A percentile compares a stretch with the other conserved stretches of the same genome.
Evolutionary conservation across 1,140 invertebrate species (phyloP).

Genomic region (Glomeris maerens): DNA sequence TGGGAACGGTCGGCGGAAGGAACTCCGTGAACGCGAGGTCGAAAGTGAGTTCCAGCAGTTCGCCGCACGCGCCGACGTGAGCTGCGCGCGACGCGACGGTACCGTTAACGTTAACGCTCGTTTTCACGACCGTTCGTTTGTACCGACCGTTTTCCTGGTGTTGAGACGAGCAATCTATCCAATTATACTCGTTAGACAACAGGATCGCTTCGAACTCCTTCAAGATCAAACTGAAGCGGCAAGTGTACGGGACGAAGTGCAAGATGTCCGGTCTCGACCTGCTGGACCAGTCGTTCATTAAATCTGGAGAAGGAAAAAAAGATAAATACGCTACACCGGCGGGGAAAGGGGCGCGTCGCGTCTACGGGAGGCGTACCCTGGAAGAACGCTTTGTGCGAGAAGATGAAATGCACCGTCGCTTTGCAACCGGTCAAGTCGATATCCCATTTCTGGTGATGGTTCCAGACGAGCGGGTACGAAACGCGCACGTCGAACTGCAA

Average conservation of each 20-base stretch:
- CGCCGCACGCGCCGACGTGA: constrained; percentile 82
- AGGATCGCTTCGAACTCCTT: constrained; percentile 94
- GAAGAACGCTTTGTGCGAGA: constrained; percentile 89
- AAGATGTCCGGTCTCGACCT: constrained; percentile 79
- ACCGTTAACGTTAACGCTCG: too few species aligned
- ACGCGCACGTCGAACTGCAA: constrained; percentile 60
- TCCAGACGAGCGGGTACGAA: constrained; percentile 84
- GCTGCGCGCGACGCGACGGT: constrained; percentile 36
- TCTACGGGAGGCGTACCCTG: constrained; percentile 41
- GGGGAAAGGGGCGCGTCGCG: background rate
- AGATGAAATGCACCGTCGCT: constrained; percentile 78
- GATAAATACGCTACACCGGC: background rate
- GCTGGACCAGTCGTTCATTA: constrained; percentile 91
- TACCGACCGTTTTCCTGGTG: constrained; percentile 80
- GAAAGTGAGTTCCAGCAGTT: constrained; percentile 81
- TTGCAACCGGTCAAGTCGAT: constrained; percentile 83
- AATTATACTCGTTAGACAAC: constrained; percentile 92
- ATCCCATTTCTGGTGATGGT: constrained; percentile 85
- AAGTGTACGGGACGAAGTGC: constrained; percentile 93
- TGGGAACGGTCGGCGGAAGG: constrained; percentile 65
- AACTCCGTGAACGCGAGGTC: constrained; percentile 85
- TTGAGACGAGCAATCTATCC: constrained; percentile 93
- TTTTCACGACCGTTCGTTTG: too few species aligned
- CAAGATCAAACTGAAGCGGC: constrained; percentile 75
- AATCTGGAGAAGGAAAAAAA: constrained; percentile 38